Percentiles rank a stretch among this genome's conserved stretches.
phyloP scores from a whole-genome alignment of 2,113 vertebrate species.

The Osmerus eperlanus region DNA sequence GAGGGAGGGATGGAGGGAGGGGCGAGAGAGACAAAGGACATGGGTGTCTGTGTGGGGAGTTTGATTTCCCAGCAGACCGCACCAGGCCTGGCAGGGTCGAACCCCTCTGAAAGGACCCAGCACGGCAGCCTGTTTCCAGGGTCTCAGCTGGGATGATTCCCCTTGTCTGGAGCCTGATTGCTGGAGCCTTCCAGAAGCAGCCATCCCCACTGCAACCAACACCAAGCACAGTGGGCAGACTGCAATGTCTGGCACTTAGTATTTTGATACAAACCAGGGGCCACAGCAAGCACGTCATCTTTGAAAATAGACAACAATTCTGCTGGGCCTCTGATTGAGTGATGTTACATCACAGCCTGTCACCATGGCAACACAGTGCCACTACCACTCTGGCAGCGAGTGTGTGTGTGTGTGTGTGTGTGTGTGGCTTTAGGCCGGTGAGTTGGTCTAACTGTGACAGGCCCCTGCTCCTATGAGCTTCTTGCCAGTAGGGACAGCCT shows the following conservation, averaged over 20 bases:
- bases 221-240: slow-evolving; percentile 22
- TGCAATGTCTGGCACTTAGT: slow-evolving; percentile 36
- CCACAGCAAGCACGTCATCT: slow-evolving; percentile 24
- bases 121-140: slow-evolving; percentile 8
- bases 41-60: not conserved
- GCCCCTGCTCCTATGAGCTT: slow-evolving; percentile 44
- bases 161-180: slow-evolving; percentile 25
- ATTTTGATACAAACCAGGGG: slow-evolving; percentile 33
- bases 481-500: slow-evolving; percentile 37
- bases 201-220: slow-evolving; percentile 20
- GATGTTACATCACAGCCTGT: slow-evolving; percentile 56
- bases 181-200: slow-evolving; percentile 22
- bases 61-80: slow-evolving; percentile 17
- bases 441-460: slow-evolving; percentile 53
- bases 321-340: slow-evolving; percentile 33
- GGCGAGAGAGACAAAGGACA: no score
- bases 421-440: slow-evolving; percentile 47
- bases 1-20: no score
- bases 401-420: slow-evolving; percentile 18
- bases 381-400: slow-evolving; percentile 34
- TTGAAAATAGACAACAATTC: slow-evolving; percentile 47
- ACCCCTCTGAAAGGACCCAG: slow-evolving; percentile 22
- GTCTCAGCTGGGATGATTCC: slow-evolving; percentile 31
- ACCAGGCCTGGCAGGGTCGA: not conserved
- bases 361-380: slow-evolving; percentile 59